Evolutionary conservation across 1,140 invertebrate species (phyloP), one percentile per base, ranked within the genome.

Genomic region (Drosophila bifasciata): DNA sequence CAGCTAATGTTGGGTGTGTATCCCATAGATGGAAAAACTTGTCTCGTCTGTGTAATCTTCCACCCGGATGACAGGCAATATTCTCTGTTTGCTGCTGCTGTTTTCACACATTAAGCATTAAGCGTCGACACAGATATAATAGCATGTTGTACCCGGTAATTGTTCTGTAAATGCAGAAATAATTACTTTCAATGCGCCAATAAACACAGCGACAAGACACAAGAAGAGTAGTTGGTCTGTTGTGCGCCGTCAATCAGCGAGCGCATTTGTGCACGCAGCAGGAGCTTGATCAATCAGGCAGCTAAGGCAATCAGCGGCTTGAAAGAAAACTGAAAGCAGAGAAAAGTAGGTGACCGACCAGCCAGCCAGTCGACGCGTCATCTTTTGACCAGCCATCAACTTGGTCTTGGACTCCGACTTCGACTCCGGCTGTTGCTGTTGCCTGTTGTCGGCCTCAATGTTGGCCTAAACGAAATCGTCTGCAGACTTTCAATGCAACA

Each of bases 161-260:
- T 79, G 83, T 88, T 88, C 83, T 88, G 75, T 88, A 88, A 89
- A 88, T 88, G 84, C 83, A 88, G 75, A 83, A 88, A 88, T 89
- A 88, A 88, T 86, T 86, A 86, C 83, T 86, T 86, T 86, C 81
- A 88, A 75, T 79, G 84, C 83, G 81, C 74, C 79, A 88, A 83
- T 88, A 88, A 83, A 88, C 32, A 84, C 77, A 58, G 25, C 56
- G 44, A 13, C 16, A 17, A 43, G 15, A 32, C 21, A 46, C 36
- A 4, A 36, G 19, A 21, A 28, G 41, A 17, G 45, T 45, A 17
- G 45, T 45, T 55, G 32, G 25, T 62, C 52, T 58, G 43, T 23
- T 58, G 43, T 23, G 8, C 48, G 57, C 63, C 79, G 75, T 84
- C 79, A 84, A 84, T 84, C 76, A 79, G 79, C 61, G 74, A 79